Evolutionary conservation across 1,140 invertebrate species (phyloP).

Genomic region (Sitophilus oryzae): DNA sequence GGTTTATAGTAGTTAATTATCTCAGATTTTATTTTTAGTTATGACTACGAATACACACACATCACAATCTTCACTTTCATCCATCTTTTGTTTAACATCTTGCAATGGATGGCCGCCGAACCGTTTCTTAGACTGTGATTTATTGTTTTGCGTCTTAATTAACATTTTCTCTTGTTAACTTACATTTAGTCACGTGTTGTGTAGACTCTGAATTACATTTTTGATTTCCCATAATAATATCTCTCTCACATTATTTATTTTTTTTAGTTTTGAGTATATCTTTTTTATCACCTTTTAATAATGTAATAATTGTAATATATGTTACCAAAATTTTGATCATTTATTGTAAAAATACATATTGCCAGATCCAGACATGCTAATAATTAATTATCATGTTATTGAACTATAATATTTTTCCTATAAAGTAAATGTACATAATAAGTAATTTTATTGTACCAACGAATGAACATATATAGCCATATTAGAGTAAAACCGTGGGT

Average conservation of each 20-base stretch:
- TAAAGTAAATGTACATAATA: no score
- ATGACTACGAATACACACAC: neutral
- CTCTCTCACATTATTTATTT: no score
- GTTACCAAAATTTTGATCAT: neutral
- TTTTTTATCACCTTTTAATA: no score
- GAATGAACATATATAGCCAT: no score
- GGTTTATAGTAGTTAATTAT: neutral
- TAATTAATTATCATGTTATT: no score
- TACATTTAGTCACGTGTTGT: neutral
- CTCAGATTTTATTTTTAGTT: neutral
- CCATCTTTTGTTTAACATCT: neutral
- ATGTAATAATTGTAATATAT: neutral
- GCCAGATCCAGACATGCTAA: no score
- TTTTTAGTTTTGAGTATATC: no score
- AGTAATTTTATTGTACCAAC: no score
- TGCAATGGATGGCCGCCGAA: neutral
- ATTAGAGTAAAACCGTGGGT: no score
- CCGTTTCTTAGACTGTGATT: neutral
- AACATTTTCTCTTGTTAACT: neutral
- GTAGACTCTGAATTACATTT: neutral
- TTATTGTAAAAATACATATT: neutral
- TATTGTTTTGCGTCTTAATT: neutral
- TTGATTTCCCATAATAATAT: neutral
- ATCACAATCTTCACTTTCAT: neutral
- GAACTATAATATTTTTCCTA: no score